phyloP scores from a whole-genome alignment of 2,113 vertebrate genomes.

The Trematomus loennbergii region DNA sequence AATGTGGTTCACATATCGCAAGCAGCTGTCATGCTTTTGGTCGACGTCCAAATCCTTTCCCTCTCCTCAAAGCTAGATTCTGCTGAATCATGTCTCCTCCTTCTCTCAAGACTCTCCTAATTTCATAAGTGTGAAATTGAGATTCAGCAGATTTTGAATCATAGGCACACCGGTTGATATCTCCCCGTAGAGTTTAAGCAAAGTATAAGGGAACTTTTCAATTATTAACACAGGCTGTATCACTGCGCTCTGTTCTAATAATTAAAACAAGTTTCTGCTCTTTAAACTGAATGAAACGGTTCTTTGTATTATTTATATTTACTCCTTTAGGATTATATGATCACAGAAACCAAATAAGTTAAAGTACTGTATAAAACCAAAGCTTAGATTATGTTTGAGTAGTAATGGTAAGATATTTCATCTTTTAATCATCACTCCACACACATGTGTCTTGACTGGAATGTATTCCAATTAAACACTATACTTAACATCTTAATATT shows the following conservation, averaged over 20 bases:
- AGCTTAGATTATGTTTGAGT: constrained; percentile 14
- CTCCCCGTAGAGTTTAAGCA: constrained; percentile 36
- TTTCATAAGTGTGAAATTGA: constrained; percentile 64
- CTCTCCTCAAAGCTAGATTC: constrained; percentile 36
- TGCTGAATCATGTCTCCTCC: constrained; percentile 58
- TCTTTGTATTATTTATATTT: not conserved
- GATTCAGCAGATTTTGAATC: constrained; percentile 63
- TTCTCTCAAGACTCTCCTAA: constrained; percentile 56
- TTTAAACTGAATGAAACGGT: not conserved
- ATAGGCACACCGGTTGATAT: constrained; percentile 29
- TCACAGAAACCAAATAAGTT: constrained; percentile 7
- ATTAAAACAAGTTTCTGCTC: constrained; percentile 3
- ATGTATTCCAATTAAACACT: constrained; percentile 59
- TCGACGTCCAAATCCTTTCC: constrained; percentile 34
- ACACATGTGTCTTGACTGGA: constrained; percentile 49
- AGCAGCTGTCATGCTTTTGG: constrained; percentile 48
- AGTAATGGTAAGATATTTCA: not conserved
- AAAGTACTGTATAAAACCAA: not conserved
- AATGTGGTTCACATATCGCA: constrained; percentile 46
- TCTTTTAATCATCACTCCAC: constrained; percentile 11
- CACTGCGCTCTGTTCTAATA: constrained; percentile 4
- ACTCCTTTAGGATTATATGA: constrained; percentile 10
- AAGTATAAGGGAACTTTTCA: constrained; percentile 18
- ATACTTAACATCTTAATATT: constrained; percentile 60
- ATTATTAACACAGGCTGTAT: constrained; percentile 17